These are phyloP conservation scores for Eclectus roratus DNA, from an alignment of 2,113 vertebrate genomes.

Conservation along the genomic window DNA sequence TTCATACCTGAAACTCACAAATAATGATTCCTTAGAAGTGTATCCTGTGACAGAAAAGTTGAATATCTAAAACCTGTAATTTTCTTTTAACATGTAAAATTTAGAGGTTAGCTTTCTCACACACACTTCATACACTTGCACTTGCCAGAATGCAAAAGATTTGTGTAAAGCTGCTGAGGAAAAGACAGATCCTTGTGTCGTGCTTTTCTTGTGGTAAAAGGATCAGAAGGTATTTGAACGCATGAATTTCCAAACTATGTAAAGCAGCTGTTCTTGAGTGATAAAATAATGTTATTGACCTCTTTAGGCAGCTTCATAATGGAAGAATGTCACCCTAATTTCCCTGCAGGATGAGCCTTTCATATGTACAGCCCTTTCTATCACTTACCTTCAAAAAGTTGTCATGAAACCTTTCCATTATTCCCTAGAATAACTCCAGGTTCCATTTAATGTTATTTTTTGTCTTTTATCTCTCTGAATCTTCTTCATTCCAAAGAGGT, in stretches of 20 bases:
- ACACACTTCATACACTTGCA: neutral
- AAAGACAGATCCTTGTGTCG: neutral
- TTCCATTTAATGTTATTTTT: neutral
- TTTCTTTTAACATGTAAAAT: neutral
- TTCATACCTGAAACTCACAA: neutral
- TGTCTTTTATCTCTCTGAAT: neutral
- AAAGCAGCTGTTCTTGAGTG: neutral
- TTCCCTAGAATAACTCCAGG: neutral
- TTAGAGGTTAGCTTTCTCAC: neutral
- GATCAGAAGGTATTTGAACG: neutral
- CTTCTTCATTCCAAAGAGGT: constrained; percentile 33
- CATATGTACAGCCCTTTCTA: neutral
- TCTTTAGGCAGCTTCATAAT: neutral
- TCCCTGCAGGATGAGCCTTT: neutral
- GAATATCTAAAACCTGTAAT: neutral
- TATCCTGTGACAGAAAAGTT: rapidly evolving
- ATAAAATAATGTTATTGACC: neutral
- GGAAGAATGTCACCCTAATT: neutral
- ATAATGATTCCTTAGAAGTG: neutral
- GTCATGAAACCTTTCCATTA: neutral
- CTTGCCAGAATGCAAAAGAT: neutral
- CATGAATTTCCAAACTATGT: neutral
- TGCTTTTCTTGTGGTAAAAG: neutral
- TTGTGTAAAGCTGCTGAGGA: neutral
- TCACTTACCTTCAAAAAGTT: constrained; percentile 17